Percentiles rank a stretch among this genome's conserved stretches.
These are phyloP conservation scores for Drosophila repletoides DNA, from an alignment of 1,140 invertebrate genomes.

Conservation along the genomic window DNA sequence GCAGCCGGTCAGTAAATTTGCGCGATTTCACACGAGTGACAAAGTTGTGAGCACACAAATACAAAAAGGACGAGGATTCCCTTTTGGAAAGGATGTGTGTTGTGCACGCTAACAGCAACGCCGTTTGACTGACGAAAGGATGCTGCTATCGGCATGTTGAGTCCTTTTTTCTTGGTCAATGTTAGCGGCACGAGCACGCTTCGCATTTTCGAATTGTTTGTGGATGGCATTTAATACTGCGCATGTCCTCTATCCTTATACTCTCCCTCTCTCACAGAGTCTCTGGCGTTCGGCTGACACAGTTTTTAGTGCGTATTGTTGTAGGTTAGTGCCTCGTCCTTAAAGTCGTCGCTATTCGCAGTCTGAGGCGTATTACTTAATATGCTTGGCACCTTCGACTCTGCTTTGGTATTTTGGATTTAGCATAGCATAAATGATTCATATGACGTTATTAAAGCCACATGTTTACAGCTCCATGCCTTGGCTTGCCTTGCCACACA, in stretches of 20 bases:
- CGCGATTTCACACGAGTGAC: slow-evolving; percentile 10
- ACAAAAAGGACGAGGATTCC: neutral
- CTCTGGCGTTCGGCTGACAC: slow-evolving; percentile 57
- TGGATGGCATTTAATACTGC: slow-evolving; percentile 45
- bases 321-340: slow-evolving; percentile 71
- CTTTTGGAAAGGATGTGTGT: slow-evolving; percentile 52
- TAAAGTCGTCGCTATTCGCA: slow-evolving; percentile 21
- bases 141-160: slow-evolving; percentile 48
- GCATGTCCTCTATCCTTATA: slow-evolving; percentile 30
- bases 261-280: neutral
- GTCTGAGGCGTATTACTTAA: slow-evolving; percentile 58
- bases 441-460: slow-evolving; percentile 64
- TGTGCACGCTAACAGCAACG: slow-evolving; percentile 75
- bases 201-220: slow-evolving; percentile 66
- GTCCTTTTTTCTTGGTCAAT: slow-evolving; percentile 66
- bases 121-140: slow-evolving; percentile 68
- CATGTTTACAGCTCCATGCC: slow-evolving; percentile 36
- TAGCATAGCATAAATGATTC: slow-evolving; percentile 77
- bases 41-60: neutral
- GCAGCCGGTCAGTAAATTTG: slow-evolving; percentile 12
- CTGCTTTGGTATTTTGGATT: slow-evolving; percentile 36
- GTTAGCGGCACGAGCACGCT: slow-evolving; percentile 33
- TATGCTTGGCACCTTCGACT: slow-evolving; percentile 67
- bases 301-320: slow-evolving; percentile 60
- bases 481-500: slow-evolving; percentile 59